Conservation (phyloP, 2,797 vertebrate species). For the Gallinago nigripennis region DNA sequence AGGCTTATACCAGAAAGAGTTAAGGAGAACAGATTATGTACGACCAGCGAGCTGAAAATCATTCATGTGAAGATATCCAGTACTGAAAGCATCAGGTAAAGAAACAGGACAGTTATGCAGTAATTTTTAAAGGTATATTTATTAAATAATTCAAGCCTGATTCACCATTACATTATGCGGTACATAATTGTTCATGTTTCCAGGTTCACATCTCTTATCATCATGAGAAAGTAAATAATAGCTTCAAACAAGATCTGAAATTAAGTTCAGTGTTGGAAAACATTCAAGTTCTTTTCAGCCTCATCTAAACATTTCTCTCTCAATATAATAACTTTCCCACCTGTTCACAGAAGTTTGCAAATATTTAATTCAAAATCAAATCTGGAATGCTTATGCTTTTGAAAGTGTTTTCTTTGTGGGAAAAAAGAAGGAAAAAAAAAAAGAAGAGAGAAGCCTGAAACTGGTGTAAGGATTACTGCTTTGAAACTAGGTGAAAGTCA, state of each 20-base stretch:
- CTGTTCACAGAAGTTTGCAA: slow-evolving; percentile 1
- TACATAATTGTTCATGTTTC: neutral
- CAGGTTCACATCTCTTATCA: neutral
- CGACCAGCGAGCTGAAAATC: neutral
- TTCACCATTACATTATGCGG: neutral
- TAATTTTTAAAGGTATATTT: neutral
- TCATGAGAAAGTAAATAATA: slow-evolving; percentile 21
- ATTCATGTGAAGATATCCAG: neutral
- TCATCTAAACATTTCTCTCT: slow-evolving; percentile 31
- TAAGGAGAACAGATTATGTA: neutral
- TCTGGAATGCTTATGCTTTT: neutral
- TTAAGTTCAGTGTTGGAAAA: slow-evolving; percentile 29
- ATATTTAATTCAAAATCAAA: slow-evolving; percentile 29
- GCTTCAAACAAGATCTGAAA: neutral
- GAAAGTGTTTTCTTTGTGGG: neutral
- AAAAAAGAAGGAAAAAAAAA: no score
- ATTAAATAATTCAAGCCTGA: neutral
- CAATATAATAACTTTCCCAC: slow-evolving; percentile 15
- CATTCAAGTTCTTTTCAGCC: neutral
- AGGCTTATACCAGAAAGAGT: neutral
- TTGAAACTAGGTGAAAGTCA: neutral
- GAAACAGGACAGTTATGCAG: neutral
- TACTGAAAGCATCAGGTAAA: neutral
- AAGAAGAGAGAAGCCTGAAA: neutral
- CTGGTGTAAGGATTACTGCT: neutral